Evolutionary conservation across 2,113 vertebrate species (phyloP).

Genomic region (Eolophus roseicapilla): DNA sequence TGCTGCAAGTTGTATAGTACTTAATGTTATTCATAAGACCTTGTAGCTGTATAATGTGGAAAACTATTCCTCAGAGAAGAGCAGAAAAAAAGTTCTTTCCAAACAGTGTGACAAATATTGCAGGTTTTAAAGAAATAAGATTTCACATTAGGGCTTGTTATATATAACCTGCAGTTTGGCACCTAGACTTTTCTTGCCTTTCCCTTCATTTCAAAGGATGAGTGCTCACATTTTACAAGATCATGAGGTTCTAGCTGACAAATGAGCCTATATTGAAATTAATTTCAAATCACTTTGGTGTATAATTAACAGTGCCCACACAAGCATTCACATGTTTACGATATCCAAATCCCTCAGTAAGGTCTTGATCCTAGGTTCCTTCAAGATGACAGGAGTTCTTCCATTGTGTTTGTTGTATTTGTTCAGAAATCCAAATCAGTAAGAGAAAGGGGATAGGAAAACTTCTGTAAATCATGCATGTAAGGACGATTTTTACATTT

Average conservation of each 20-base stretch:
- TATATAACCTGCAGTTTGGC: background rate
- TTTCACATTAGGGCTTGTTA: background rate
- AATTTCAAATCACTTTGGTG: background rate
- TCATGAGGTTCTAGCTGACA: background rate
- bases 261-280: background rate
- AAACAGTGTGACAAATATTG: background rate
- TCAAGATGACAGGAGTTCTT: background rate
- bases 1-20: background rate
- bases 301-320: background rate
- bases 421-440: background rate
- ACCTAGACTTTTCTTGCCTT: background rate
- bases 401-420: background rate
- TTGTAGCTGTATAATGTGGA: background rate
- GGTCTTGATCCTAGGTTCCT: background rate
- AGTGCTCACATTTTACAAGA: background rate
- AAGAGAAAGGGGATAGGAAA: background rate
- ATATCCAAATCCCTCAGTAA: background rate
- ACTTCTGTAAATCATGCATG: background rate
- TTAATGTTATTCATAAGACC: slow-evolving; percentile 42
- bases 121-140: background rate
- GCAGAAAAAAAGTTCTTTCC: background rate
- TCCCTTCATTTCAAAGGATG: background rate
- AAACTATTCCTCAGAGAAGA: background rate
- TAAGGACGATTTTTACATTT: background rate
- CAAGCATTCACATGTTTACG: fast-evolving